Evolutionary conservation across 2,113 vertebrate genomes (phyloP).

Genomic region (Dissostichus mawsoni): DNA sequence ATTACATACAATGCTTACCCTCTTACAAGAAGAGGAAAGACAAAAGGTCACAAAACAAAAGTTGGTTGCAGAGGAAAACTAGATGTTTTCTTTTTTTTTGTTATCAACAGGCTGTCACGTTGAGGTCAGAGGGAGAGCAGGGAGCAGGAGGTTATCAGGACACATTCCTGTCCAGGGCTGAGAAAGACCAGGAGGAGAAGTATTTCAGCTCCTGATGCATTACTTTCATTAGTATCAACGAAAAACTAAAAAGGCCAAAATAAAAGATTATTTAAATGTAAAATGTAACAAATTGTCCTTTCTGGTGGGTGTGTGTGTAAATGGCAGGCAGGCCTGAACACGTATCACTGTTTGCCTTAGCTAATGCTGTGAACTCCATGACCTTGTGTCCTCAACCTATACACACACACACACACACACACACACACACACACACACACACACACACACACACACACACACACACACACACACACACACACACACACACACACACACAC

Average conservation of each 20-base stretch:
- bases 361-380: slow-evolving; percentile 32
- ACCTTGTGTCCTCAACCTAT: slow-evolving; percentile 53
- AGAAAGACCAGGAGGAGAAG: slow-evolving; percentile 47
- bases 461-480: slow-evolving; percentile 22
- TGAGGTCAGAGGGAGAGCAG: slow-evolving; percentile 54
- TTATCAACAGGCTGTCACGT: slow-evolving; percentile 47
- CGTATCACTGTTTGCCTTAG: slow-evolving; percentile 33
- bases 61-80: not conserved
- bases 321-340: slow-evolving; percentile 42
- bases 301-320: slow-evolving; percentile 7
- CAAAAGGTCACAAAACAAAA: slow-evolving; percentile 21
- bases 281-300: no score
- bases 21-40: not conserved
- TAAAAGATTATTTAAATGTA: no score
- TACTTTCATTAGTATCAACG: not conserved
- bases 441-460: slow-evolving; percentile 28
- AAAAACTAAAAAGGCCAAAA: no score
- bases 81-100: slow-evolving; percentile 2
- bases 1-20: not conserved
- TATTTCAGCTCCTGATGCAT: not conserved
- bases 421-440: slow-evolving; percentile 45
- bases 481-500: no score
- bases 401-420: slow-evolving; percentile 30
- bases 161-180: slow-evolving; percentile 62
- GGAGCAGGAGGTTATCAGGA: slow-evolving; percentile 75